A percentile compares a stretch with the other conserved stretches of the same genome.
phyloP scores from a whole-genome alignment of 2,888 invertebrate genomes.

The Tenthredo distinguenda region DNA sequence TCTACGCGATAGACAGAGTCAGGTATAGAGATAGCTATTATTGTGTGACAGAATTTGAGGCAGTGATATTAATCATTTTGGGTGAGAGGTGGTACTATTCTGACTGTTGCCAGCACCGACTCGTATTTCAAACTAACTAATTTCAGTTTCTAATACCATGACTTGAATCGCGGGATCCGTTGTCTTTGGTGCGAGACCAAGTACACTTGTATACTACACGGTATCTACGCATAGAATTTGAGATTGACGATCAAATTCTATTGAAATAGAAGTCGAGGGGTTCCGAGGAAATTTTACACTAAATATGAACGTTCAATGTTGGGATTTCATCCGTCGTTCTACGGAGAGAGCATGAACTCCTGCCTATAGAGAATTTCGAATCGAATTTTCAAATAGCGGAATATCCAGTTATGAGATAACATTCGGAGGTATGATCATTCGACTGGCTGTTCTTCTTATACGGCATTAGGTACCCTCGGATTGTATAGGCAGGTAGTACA shows the following conservation, averaged over 20 bases:
- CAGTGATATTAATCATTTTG: slow-evolving; percentile 32
- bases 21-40: slow-evolving; percentile 14
- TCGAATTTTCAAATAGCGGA: background rate
- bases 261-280: background rate
- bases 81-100: background rate
- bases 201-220: slow-evolving; percentile 13
- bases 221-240: background rate
- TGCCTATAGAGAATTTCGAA: background rate
- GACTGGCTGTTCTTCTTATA: background rate
- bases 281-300: background rate
- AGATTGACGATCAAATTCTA: slow-evolving; percentile 18
- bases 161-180: slow-evolving; percentile 10
- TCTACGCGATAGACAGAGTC: slow-evolving; percentile 10
- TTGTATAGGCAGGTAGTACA: background rate
- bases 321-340: background rate
- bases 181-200: background rate
- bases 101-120: slow-evolving; percentile 10
- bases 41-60: slow-evolving; percentile 34
- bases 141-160: slow-evolving; percentile 37
- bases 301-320: background rate
- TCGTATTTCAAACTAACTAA: slow-evolving; percentile 33
- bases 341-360: background rate
- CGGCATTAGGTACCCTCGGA: background rate
- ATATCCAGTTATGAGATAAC: background rate
- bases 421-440: background rate